These are phyloP conservation scores for Uloborus diversus DNA, from an alignment of 1,140 invertebrate genomes.

Conservation along the genomic window DNA sequence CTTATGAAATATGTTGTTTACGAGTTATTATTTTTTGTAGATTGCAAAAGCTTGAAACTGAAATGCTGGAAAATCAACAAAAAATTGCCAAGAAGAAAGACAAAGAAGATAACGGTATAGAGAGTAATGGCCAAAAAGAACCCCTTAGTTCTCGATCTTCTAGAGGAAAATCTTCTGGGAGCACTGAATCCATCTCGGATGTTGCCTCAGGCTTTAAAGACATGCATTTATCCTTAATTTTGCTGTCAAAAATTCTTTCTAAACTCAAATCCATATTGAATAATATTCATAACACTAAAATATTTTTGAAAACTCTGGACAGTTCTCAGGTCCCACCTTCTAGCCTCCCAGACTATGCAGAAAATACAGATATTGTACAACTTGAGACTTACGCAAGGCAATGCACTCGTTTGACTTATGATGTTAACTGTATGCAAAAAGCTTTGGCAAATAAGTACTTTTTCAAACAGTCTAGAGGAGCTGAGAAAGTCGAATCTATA, in stretches of 20 bases:
- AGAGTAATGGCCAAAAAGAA: not conserved
- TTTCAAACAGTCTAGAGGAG: not conserved
- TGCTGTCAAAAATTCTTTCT: constrained; percentile 14
- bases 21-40: not conserved
- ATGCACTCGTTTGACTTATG: constrained; percentile 21
- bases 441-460: not conserved
- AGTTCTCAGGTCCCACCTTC: not conserved
- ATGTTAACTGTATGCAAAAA: constrained; percentile 12
- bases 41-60: not conserved
- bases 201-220: not conserved
- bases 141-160: not conserved
- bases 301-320: not conserved
- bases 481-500: not conserved
- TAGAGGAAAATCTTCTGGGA: not conserved
- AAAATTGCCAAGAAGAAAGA: not conserved
- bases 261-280: constrained; percentile 4
- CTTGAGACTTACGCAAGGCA: constrained; percentile 2
- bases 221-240: constrained; percentile 22
- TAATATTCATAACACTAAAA: constrained; percentile 5
- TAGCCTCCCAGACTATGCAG: not conserved
- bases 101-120: not conserved
- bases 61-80: not conserved
- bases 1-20: too few relatives aligned
- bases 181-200: not conserved
- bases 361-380: constrained; percentile 12